Percentiles rank a stretch among this genome's conserved stretches.
These are phyloP conservation scores for Abrostola triplasia DNA, from an alignment of 2,888 invertebrate species.

Conservation along the genomic window DNA sequence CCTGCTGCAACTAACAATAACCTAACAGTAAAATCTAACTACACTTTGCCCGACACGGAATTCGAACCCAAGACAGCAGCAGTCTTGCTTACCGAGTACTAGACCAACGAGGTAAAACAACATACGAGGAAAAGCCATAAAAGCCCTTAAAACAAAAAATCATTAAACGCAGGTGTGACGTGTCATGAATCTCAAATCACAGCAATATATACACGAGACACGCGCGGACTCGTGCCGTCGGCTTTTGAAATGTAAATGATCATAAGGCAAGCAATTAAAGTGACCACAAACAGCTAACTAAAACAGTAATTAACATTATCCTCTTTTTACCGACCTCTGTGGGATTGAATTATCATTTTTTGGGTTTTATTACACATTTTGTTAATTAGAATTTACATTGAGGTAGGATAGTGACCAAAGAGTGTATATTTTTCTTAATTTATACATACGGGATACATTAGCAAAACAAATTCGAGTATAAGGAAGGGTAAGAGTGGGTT, in stretches of 20 bases:
- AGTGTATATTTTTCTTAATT: too few relatives aligned
- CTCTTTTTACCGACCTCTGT: conserved; percentile 25
- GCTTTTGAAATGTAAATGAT: conserved; percentile 56
- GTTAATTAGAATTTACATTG: conserved; percentile 20
- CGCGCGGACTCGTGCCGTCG: conserved; percentile 17
- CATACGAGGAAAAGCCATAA: not conserved
- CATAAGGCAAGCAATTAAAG: conserved; percentile 50
- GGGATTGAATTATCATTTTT: conserved; percentile 27
- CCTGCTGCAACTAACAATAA: too few relatives aligned
- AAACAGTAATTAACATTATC: conserved; percentile 43
- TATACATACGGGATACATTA: too few relatives aligned
- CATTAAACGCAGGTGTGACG: conserved; percentile 24
- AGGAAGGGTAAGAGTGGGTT: too few relatives aligned
- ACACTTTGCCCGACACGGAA: too few relatives aligned
- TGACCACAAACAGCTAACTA: conserved; percentile 34
- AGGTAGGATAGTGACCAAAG: too few relatives aligned
- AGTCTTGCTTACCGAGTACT: too few relatives aligned
- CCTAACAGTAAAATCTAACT: too few relatives aligned
- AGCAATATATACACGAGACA: conserved; percentile 32
- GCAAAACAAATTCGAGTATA: too few relatives aligned
- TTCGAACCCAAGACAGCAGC: too few relatives aligned
- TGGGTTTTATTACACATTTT: conserved; percentile 13
- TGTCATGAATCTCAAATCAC: conserved; percentile 42
- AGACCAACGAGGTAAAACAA: too few relatives aligned
- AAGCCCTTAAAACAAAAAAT: conserved; percentile 1